Evolutionary conservation across 2,888 invertebrate genomes (phyloP).

Genomic region (Erynnis tages): DNA sequence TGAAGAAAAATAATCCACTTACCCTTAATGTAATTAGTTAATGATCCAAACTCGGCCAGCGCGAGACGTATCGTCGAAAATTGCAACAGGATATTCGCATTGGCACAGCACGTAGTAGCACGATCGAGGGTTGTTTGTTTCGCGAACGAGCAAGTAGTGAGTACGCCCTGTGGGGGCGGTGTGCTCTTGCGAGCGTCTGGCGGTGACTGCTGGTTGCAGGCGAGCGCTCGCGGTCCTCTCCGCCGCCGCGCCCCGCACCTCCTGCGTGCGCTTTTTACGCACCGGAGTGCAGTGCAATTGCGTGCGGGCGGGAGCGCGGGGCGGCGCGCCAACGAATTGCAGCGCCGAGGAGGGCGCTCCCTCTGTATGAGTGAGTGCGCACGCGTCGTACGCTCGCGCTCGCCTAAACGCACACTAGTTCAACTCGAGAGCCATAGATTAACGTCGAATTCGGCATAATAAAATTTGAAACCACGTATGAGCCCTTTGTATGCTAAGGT

Average conservation of each 20-base stretch:
- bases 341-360: slow-evolving; percentile 68
- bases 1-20: slow-evolving; percentile 30
- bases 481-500: slow-evolving; percentile 71
- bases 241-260: slow-evolving; percentile 61
- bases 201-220: slow-evolving; percentile 66
- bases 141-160: slow-evolving; percentile 45
- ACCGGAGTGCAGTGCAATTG: slow-evolving; percentile 79
- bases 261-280: slow-evolving; percentile 81
- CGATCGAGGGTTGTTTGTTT: slow-evolving; percentile 65
- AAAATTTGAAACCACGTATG: slow-evolving; percentile 63
- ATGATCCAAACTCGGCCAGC: slow-evolving; percentile 41
- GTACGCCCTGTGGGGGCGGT: slow-evolving; percentile 74
- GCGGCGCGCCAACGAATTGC: slow-evolving; percentile 74
- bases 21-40: slow-evolving; percentile 44
- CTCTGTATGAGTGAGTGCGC: slow-evolving; percentile 70
- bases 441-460: slow-evolving; percentile 70
- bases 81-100: slow-evolving; percentile 48
- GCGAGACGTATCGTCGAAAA: slow-evolving; percentile 36
- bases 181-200: slow-evolving; percentile 73
- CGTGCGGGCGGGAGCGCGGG: slow-evolving; percentile 66
- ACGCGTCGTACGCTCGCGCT: slow-evolving; percentile 46
- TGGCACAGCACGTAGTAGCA: slow-evolving; percentile 64
- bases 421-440: slow-evolving; percentile 57
- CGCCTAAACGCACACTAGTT: slow-evolving; percentile 33
- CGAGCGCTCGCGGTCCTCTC: slow-evolving; percentile 54